Percentiles rank a stretch among this genome's conserved stretches.
These are phyloP conservation scores for Enteromius anoplus DNA, from an alignment of 2,797 vertebrate genomes.

Conservation along the genomic window DNA sequence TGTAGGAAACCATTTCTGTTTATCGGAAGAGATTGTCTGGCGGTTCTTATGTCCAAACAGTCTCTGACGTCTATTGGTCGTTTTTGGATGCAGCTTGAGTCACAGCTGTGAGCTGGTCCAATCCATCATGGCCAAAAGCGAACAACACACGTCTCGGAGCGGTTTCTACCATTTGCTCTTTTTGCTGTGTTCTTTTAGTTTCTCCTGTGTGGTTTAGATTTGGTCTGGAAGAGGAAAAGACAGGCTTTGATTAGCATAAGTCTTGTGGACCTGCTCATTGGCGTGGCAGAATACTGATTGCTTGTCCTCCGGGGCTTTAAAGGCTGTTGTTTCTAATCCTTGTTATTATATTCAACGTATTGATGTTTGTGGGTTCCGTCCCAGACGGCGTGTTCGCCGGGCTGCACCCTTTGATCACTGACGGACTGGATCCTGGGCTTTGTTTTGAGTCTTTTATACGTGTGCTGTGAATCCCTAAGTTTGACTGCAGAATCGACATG, in stretches of 20 bases:
- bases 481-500: not conserved
- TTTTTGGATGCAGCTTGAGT: constrained; percentile 41
- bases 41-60: not conserved
- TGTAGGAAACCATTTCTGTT: constrained; percentile 13
- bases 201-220: not conserved
- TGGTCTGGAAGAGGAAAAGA: not conserved
- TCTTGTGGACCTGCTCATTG: not conserved
- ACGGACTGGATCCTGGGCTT: not conserved
- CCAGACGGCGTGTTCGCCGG: not conserved
- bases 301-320: constrained; percentile 13
- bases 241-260: constrained; percentile 12
- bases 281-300: constrained; percentile 13
- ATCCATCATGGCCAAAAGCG: constrained; percentile 40
- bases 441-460: not conserved
- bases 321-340: constrained; percentile 26
- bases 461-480: constrained; percentile 14
- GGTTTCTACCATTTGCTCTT: not conserved
- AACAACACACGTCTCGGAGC: constrained; percentile 13
- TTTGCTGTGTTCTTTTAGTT: constrained; percentile 12
- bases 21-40: constrained; percentile 15
- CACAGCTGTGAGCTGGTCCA: constrained; percentile 29
- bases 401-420: constrained; percentile 15
- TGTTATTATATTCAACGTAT: constrained; percentile 11
- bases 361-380: constrained; percentile 17
- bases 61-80: constrained; percentile 8